These are phyloP conservation scores for Anomalospiza imberbis DNA, from an alignment of 2,797 vertebrate genomes.

Conservation along the genomic window DNA sequence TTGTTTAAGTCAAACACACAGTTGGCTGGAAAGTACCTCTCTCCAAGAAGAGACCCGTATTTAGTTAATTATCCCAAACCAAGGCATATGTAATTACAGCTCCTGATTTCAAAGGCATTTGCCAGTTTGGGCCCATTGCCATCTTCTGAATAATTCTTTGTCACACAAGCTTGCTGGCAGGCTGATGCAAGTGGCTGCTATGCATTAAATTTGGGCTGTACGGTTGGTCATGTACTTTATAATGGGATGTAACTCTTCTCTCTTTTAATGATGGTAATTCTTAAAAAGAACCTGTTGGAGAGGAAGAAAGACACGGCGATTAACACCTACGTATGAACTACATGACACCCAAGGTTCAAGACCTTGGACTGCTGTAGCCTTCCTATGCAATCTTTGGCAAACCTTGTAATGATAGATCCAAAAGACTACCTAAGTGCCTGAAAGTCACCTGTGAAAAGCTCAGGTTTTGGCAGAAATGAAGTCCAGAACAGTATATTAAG, in stretches of 20 bases:
- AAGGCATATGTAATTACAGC: slow-evolving; percentile 10
- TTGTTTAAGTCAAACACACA: neutral
- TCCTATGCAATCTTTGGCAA: slow-evolving; percentile 28
- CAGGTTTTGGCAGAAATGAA: neutral
- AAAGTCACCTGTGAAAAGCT: slow-evolving; percentile 4
- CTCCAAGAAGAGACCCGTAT: neutral
- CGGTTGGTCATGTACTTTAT: neutral
- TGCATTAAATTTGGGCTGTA: neutral
- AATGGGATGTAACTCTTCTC: neutral
- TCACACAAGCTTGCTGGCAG: slow-evolving; percentile 2
- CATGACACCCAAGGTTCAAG: neutral
- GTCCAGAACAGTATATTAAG: neutral
- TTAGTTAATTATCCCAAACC: slow-evolving; percentile 13
- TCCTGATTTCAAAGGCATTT: slow-evolving; percentile 40
- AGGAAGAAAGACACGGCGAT: neutral
- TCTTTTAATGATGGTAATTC: neutral
- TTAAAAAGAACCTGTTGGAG: neutral
- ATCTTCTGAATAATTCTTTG: slow-evolving; percentile 25
- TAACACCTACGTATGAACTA: neutral
- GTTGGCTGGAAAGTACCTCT: slow-evolving; percentile 1
- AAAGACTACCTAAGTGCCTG: slow-evolving; percentile 10
- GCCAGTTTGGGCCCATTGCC: neutral
- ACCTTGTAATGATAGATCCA: neutral
- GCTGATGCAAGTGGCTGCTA: neutral
- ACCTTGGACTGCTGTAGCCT: neutral